Evolutionary conservation across 35 echinoderm and acorn worm species (phyloP), one percentile per base, ranked within the genome.

Genomic region (Nesometra sesokonis): DNA sequence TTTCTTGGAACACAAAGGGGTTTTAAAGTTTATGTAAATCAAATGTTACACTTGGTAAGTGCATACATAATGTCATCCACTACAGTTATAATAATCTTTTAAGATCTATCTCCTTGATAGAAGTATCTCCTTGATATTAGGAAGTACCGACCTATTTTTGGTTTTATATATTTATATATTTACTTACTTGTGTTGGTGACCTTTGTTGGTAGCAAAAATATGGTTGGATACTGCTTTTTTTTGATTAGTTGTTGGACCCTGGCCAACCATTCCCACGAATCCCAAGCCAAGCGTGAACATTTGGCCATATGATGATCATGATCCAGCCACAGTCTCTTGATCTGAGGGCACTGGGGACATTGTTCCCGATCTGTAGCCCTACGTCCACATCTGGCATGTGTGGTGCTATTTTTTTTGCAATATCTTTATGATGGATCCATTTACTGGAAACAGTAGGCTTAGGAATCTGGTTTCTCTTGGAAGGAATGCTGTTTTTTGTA

Each of bases 271-370:
- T 8, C 91, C 91, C 47, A 93, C 57, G 0, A 86, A 52, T 35
- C 91, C 91, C 91, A 82, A 93, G 0, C 86, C 91, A 11, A 93
- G 86, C 29, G 40, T 31, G 35, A 87, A 80, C 34, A 32, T 77
- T 81, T 87, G 85, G 19, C 78, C 90, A 77, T 88, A 34, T 80
- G 90, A n/a, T 88, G 31, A 39, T 92, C 57, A 30, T 87, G 7
- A 67, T 13, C 85, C 85, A 11, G 85, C 77, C 34, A 87, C 33
- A 27, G 17, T 87, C 85, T 31, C 85, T 33, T 39, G 85, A 76
- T 87, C 67, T 34, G 3, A 79, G 36, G 0, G 86, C 86, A 11
- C 52, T 1, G 9, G 82, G 33, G 27, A 82, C 67, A 77, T 86
- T 80, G 39, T 85, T 85, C 0, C 89, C 83, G 13, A 90, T 90